A percentile compares a stretch with the other conserved stretches of the same genome.
phyloP scores from a whole-genome alignment of 2,113 vertebrate genomes.

The Agapornis roseicollis region DNA sequence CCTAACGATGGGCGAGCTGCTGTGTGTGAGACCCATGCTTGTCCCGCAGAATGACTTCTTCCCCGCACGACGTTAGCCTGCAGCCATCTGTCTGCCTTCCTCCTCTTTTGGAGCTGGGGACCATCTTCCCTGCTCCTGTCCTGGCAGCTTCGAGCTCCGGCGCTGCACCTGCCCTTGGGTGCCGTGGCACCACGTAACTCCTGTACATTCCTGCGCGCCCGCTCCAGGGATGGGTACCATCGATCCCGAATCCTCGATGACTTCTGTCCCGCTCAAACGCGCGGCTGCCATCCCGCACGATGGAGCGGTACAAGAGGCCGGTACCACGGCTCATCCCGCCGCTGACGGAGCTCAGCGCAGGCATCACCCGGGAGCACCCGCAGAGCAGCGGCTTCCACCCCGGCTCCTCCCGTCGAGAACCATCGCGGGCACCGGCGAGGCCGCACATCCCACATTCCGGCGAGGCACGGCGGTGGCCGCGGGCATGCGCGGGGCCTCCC shows the following conservation, averaged over 20 bases:
- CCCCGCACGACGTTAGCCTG: fast-evolving
- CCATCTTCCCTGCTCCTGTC: fast-evolving
- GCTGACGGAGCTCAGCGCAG: background rate
- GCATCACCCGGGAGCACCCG: background rate
- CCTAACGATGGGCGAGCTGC: fast-evolving
- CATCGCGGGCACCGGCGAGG: too few species aligned
- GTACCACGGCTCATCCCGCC: background rate
- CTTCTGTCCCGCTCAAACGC: fast-evolving
- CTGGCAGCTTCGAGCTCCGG: fast-evolving
- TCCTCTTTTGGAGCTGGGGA: background rate
- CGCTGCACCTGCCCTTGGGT: fast-evolving
- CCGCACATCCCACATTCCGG: background rate
- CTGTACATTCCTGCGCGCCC: fast-evolving
- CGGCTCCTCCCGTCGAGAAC: fast-evolving
- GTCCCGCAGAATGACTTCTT: background rate
- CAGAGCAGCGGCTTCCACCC: fast-evolving
- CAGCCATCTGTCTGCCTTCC: fast-evolving
- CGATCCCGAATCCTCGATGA: background rate
- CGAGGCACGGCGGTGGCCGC: background rate
- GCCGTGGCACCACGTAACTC: fast-evolving
- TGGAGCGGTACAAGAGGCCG: background rate
- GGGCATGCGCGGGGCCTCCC: constrained; percentile 15
- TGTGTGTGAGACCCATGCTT: fast-evolving
- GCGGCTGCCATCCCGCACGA: fast-evolving
- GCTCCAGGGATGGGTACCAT: background rate